These are phyloP conservation scores for Ambastaia sidthimunki DNA, from an alignment of 2,797 vertebrate genomes.

Conservation along the genomic window DNA sequence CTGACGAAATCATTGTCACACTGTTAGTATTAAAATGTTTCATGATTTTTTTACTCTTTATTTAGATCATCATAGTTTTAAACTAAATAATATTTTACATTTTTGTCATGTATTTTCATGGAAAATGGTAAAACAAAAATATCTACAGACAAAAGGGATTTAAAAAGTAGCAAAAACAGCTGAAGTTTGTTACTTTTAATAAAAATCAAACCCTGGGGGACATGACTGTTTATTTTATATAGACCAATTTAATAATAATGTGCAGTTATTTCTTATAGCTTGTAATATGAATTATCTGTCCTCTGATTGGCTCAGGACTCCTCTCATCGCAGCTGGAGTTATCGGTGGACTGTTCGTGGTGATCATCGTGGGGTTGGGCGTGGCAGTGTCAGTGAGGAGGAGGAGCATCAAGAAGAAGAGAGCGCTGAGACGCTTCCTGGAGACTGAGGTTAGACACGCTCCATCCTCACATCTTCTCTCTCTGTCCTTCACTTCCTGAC, in stretches of 20 bases:
- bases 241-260: too few relatives aligned
- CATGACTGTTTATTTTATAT: too few relatives aligned
- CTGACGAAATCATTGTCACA: too few relatives aligned
- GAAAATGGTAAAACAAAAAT: background rate
- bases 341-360: slow-evolving; percentile 95
- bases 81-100: background rate
- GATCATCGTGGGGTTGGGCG: slow-evolving; percentile 89
- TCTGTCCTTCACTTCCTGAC: background rate
- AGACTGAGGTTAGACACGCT: slow-evolving; percentile 90
- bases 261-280: background rate
- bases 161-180: too few relatives aligned
- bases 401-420: slow-evolving; percentile 99
- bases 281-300: background rate
- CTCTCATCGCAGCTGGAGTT: slow-evolving; percentile 93
- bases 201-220: too few relatives aligned
- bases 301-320: slow-evolving; percentile 80
- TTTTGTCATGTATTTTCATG: background rate
- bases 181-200: too few relatives aligned
- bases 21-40: too few relatives aligned
- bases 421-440: slow-evolving; percentile 91
- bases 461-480: background rate
- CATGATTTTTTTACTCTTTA: background rate
- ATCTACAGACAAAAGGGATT: too few relatives aligned
- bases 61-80: background rate
- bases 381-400: slow-evolving; percentile 91